phyloP scores from a whole-genome alignment of 2,113 vertebrate species.

The Bujurquina vittata region DNA sequence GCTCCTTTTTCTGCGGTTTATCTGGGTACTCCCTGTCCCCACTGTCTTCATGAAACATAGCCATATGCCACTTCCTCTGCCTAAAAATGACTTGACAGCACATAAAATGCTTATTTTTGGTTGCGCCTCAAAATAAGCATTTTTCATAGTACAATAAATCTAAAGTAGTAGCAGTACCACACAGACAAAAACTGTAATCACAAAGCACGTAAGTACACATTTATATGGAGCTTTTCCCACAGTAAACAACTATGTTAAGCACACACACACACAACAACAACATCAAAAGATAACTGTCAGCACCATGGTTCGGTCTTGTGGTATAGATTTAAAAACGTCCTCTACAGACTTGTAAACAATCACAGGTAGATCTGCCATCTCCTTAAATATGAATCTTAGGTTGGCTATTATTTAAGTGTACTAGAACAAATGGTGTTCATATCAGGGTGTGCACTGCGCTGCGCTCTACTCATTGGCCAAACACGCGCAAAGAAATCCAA shows the following conservation, averaged over 20 bases:
- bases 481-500: background rate
- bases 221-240: constrained; percentile 13
- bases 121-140: constrained; percentile 37
- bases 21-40: background rate
- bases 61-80: constrained; percentile 10
- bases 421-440: background rate
- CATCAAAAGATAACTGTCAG: constrained; percentile 8
- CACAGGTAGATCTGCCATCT: background rate
- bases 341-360: background rate
- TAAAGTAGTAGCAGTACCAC: constrained; percentile 30
- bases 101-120: constrained; percentile 40
- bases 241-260: constrained; percentile 20
- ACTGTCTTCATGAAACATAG: background rate
- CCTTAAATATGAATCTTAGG: background rate
- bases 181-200: constrained; percentile 36
- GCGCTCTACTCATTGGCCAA: background rate
- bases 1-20: background rate
- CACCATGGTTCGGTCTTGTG: background rate
- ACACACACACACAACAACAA: constrained; percentile 3
- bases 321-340: background rate
- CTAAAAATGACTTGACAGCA: constrained; percentile 2
- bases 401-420: background rate
- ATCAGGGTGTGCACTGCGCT: background rate
- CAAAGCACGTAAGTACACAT: constrained; percentile 5
- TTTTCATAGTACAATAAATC: constrained; percentile 50